Conservation (phyloP, 1,140 invertebrate genomes). For the Adelges cooleyi region DNA sequence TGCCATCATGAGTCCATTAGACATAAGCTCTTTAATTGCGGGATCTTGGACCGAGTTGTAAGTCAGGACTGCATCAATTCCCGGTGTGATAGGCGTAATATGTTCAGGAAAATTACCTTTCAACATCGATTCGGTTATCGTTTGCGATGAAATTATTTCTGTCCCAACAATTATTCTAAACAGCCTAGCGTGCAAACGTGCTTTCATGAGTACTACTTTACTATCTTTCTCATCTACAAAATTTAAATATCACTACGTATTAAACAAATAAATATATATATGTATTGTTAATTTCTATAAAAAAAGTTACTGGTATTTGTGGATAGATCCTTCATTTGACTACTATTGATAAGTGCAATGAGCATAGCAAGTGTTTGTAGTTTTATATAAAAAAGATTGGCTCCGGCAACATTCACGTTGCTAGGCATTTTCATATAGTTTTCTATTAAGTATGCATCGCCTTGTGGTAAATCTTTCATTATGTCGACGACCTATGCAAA, state of each 20-base stretch:
- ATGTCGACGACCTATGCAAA: background rate
- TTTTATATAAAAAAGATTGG: conserved; percentile 13
- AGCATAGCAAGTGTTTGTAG: conserved; percentile 13
- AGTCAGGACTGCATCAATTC: background rate
- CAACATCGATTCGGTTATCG: conserved; percentile 18
- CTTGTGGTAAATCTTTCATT: conserved; percentile 9
- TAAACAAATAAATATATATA: no score
- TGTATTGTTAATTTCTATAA: no score
- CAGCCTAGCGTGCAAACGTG: conserved; percentile 1
- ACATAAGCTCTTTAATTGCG: conserved; percentile 1
- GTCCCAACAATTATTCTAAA: conserved; percentile 22
- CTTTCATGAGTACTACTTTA: conserved; percentile 11
- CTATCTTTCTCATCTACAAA: background rate
- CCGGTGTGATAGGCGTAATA: background rate
- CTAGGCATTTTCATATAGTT: conserved; percentile 15
- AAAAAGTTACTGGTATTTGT: no score
- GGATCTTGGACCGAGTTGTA: conserved; percentile 4
- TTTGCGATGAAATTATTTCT: conserved; percentile 18
- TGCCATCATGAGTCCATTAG: conserved; percentile 15
- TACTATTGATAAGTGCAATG: conserved; percentile 10
- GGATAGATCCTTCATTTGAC: no score
- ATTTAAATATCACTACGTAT: no score
- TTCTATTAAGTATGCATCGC: conserved; percentile 10
- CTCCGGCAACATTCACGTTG: conserved; percentile 10
- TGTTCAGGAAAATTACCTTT: conserved; percentile 5